Conservation (phyloP, 92 coral and sea anemone species). For the Parazoanthus swiftii region DNA sequence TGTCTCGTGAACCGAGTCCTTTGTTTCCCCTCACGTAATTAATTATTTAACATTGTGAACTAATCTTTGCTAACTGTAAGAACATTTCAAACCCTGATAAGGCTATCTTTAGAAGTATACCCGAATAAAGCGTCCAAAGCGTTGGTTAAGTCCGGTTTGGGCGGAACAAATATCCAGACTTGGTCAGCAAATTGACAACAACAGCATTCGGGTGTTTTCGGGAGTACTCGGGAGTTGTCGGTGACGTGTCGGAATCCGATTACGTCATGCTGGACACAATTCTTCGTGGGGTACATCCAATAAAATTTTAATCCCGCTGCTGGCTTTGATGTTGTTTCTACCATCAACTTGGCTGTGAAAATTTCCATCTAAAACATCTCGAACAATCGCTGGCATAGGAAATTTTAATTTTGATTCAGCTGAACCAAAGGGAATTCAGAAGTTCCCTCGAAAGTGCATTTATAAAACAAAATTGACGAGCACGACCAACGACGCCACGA, state of each 20-base stretch:
- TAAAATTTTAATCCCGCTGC: constrained; percentile 92
- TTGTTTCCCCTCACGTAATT: neutral
- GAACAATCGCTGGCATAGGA: constrained; percentile 60
- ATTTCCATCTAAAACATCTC: constrained; percentile 81
- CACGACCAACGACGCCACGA: constrained; percentile 53
- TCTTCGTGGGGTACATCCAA: constrained; percentile 62
- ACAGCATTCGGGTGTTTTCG: constrained; percentile 46
- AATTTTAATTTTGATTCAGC: constrained; percentile 39
- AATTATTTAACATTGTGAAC: constrained; percentile 3
- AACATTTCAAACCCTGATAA: neutral
- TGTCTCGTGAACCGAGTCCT: neutral
- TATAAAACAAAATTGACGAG: constrained; percentile 26
- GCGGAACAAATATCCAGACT: neutral
- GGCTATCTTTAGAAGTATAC: too few species aligned
- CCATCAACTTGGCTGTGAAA: constrained; percentile 88
- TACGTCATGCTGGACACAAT: constrained; percentile 78
- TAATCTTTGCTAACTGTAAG: neutral
- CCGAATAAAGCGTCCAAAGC: neutral
- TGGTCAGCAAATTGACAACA: neutral
- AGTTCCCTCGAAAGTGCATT: constrained; percentile 39
- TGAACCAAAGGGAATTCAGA: constrained; percentile 25
- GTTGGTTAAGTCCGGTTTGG: neutral
- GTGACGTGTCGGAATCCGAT: constrained; percentile 48
- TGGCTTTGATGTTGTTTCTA: constrained; percentile 90
- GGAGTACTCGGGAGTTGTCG: constrained; percentile 57